Evolutionary conservation across 2,113 vertebrate genomes (phyloP).

Genomic region (Dinomys branickii): DNA sequence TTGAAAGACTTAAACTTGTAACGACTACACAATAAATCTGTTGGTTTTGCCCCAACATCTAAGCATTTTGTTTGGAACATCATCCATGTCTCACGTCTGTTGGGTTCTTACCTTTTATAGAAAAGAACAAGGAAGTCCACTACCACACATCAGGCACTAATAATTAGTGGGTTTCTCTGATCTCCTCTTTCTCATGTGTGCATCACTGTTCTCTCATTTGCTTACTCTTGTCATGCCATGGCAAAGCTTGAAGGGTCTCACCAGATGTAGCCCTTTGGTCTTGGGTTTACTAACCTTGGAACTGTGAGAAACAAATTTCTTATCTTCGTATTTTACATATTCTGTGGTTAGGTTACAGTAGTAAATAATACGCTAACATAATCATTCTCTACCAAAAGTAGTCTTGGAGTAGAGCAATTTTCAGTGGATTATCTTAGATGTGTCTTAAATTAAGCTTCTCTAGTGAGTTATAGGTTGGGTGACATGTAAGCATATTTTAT

Average conservation of each 20-base stretch:
- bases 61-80: background rate
- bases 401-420: background rate
- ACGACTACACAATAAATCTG: background rate
- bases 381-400: background rate
- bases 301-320: background rate
- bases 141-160: background rate
- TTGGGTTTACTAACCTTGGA: background rate
- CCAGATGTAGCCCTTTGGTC: fast-evolving
- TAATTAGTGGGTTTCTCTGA: background rate
- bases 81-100: background rate
- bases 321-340: background rate
- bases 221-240: too few species aligned
- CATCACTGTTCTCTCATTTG: too few species aligned
- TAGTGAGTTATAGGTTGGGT: background rate
- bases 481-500: background rate
- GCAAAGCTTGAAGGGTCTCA: background rate
- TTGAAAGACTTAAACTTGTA: background rate
- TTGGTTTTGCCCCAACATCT: background rate
- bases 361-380: background rate
- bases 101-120: background rate
- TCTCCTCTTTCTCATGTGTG: background rate
- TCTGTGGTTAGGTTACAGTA: background rate
- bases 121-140: background rate
- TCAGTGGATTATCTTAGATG: background rate
- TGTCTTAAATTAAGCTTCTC: background rate